Conservation (phyloP, 2,888 invertebrate species). For the Dexiosoma caninum region DNA sequence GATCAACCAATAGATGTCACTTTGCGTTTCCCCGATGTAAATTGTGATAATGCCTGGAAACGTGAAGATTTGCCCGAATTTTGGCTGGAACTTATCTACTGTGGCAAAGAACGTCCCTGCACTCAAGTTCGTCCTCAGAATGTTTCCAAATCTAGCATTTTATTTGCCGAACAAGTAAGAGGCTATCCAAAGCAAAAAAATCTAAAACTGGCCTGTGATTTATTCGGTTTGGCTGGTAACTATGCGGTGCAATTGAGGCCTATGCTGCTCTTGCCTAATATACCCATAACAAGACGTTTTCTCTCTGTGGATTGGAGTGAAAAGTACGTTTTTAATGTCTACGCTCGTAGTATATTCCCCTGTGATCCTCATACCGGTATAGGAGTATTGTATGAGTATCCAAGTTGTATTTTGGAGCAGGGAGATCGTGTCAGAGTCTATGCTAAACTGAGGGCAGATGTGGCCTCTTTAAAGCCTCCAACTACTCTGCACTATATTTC, state of each 20-base stretch:
- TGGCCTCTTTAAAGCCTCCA: slow-evolving; percentile 83
- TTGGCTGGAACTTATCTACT: slow-evolving; percentile 88
- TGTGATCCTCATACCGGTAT: slow-evolving; percentile 87
- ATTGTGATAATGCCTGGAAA: slow-evolving; percentile 79
- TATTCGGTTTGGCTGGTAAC: slow-evolving; percentile 90
- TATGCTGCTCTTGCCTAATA: slow-evolving; percentile 80
- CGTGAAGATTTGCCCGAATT: slow-evolving; percentile 82
- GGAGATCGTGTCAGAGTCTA: slow-evolving; percentile 89
- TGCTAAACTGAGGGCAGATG: slow-evolving; percentile 85
- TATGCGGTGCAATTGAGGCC: slow-evolving; percentile 87
- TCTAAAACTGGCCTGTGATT: slow-evolving; percentile 85
- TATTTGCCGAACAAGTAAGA: slow-evolving; percentile 88
- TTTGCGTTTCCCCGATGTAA: slow-evolving; percentile 85
- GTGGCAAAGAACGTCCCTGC: slow-evolving; percentile 87
- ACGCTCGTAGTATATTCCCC: slow-evolving; percentile 89
- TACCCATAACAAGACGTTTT: slow-evolving; percentile 72
- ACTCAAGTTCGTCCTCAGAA: slow-evolving; percentile 79
- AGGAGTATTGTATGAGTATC: slow-evolving; percentile 89
- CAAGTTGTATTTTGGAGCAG: slow-evolving; percentile 86
- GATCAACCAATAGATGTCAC: slow-evolving; percentile 85
- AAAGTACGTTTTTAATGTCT: slow-evolving; percentile 90
- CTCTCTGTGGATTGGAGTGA: slow-evolving; percentile 87
- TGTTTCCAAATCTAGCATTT: slow-evolving; percentile 80
- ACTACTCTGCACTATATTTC: slow-evolving; percentile 82
- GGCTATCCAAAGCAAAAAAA: slow-evolving; percentile 84